Evolutionary conservation across 2,888 invertebrate genomes (phyloP).

Genomic region (Pollenia griseotomentosa): DNA sequence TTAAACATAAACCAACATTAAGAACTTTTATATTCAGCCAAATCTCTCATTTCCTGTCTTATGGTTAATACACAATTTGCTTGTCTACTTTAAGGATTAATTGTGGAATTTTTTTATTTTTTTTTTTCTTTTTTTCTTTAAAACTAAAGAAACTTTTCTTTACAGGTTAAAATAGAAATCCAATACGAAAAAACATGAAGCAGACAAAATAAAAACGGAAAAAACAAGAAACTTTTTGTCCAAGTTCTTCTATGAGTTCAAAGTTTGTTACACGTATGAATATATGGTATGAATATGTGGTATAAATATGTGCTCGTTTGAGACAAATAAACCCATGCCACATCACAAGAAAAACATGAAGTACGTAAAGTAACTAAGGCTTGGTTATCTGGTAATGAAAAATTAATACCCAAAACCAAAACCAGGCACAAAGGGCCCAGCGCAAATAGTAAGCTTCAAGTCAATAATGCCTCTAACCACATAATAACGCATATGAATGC

Average conservation of each 20-base stretch:
- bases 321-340: too few relatives aligned
- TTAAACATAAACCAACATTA: background rate
- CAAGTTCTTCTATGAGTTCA: too few relatives aligned
- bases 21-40: background rate
- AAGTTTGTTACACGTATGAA: too few relatives aligned
- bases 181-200: slow-evolving; percentile 11
- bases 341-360: background rate
- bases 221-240: background rate
- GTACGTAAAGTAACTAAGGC: background rate
- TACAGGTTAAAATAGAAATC: slow-evolving; percentile 39
- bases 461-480: slow-evolving; percentile 47
- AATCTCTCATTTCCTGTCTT: background rate
- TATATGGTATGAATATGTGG: too few relatives aligned
- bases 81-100: slow-evolving; percentile 35
- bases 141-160: slow-evolving; percentile 4
- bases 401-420: slow-evolving; percentile 64
- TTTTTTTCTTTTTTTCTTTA: background rate
- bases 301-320: too few relatives aligned
- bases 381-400: slow-evolving; percentile 44
- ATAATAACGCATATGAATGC: slow-evolving; percentile 16
- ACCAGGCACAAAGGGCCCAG: slow-evolving; percentile 35
- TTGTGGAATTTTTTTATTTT: background rate
- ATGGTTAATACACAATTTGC: slow-evolving; percentile 19
- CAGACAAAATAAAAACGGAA: background rate
- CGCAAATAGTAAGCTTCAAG: slow-evolving; percentile 14